Conservation (phyloP, 2,113 vertebrate genomes). For the Sinocyclocheilus anophthalmus region DNA sequence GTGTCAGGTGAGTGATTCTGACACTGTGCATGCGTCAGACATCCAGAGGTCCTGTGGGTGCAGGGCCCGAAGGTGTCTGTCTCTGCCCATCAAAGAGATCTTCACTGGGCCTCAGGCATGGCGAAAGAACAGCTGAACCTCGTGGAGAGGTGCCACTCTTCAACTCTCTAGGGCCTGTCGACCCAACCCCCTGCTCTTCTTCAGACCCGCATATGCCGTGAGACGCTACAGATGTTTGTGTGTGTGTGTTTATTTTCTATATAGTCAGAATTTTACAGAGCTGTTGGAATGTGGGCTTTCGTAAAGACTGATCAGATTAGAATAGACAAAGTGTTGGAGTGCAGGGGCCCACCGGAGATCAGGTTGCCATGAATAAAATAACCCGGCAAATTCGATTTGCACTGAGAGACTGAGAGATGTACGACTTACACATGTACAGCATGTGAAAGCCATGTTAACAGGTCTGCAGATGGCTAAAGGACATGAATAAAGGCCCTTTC, state of each 20-base stretch:
- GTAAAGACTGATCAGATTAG: conserved; percentile 36
- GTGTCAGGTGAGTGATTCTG: conserved; percentile 43
- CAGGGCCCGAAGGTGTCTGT: conserved; percentile 48
- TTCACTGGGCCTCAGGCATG: conserved; percentile 47
- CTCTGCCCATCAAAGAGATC: conserved; percentile 52
- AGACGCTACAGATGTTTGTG: conserved; percentile 27
- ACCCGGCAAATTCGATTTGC: conserved; percentile 42
- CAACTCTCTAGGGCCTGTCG: conserved; percentile 18
- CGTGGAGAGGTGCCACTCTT: conserved; percentile 9
- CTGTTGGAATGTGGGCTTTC: not conserved
- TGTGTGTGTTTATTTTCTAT: not conserved
- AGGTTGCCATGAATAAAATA: conserved; percentile 49
- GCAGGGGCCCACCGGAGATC: conserved; percentile 25
- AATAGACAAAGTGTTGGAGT: conserved; percentile 41
- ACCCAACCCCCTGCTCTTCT: conserved; percentile 40
- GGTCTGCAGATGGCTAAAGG: not conserved
- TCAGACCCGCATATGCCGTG: conserved; percentile 11
- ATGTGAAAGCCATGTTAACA: conserved; percentile 35
- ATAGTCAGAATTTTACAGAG: too few relatives aligned
- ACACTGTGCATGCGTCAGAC: conserved; percentile 30
- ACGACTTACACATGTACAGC: not conserved
- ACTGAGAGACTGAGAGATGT: not conserved
- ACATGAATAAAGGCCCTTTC: not conserved
- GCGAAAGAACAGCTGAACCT: conserved; percentile 45
- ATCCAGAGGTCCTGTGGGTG: conserved; percentile 41